Evolutionary conservation across 1,140 invertebrate species (phyloP).

Genomic region (Wiebesia pumilae): DNA sequence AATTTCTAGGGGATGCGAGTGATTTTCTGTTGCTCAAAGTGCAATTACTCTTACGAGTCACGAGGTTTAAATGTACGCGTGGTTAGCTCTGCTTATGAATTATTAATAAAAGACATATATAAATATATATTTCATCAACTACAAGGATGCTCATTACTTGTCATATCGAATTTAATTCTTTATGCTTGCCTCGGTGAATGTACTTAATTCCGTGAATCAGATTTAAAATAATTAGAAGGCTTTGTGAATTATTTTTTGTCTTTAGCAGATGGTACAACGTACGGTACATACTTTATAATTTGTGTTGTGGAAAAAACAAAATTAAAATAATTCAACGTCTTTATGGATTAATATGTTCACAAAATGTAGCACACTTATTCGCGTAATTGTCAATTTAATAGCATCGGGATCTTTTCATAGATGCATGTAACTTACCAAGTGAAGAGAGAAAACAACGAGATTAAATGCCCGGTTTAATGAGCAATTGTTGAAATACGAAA

Average conservation of each 20-base stretch:
- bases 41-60: background rate
- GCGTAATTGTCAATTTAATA: background rate
- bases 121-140: too few relatives aligned
- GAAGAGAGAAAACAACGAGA: background rate
- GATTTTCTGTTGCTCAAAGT: background rate
- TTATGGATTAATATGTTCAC: background rate
- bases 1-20: background rate
- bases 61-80: background rate
- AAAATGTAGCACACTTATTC: background rate
- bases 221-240: too few relatives aligned
- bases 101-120: too few relatives aligned
- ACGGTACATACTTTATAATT: too few relatives aligned
- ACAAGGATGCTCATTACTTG: too few relatives aligned
- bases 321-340: background rate
- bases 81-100: too few relatives aligned
- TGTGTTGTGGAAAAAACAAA: too few relatives aligned
- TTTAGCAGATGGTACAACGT: too few relatives aligned
- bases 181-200: too few relatives aligned
- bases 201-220: too few relatives aligned
- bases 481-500: constrained; percentile 8
- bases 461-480: background rate
- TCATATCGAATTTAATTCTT: too few relatives aligned
- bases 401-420: background rate
- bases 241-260: too few relatives aligned
- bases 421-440: background rate